phyloP scores from a whole-genome alignment of 2,797 vertebrate species.

The Salarias fasciatus region DNA sequence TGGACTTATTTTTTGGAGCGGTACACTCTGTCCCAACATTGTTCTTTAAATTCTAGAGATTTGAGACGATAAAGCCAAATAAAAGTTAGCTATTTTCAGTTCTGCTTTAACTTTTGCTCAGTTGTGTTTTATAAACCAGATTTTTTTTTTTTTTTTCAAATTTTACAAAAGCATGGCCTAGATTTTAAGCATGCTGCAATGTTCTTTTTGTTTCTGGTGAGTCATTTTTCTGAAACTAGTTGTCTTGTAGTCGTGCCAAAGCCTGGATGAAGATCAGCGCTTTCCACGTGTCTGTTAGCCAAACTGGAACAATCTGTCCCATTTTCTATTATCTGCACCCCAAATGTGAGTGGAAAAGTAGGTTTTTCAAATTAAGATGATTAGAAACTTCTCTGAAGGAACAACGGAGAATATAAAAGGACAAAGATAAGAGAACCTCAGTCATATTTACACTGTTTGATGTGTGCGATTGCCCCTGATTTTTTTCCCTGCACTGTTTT shows the following conservation, averaged over 20 bases:
- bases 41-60: no score
- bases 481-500: no score
- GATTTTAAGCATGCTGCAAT: neutral
- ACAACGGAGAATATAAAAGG: neutral
- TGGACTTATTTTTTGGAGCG: neutral
- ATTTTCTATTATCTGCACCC: slow-evolving; percentile 19
- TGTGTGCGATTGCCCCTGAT: slow-evolving; percentile 1
- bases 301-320: slow-evolving; percentile 10
- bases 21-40: neutral
- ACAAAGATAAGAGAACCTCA: neutral
- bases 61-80: no score
- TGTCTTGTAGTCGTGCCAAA: slow-evolving; percentile 6
- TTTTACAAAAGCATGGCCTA: neutral
- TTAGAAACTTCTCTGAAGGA: slow-evolving; percentile 6
- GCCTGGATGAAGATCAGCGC: slow-evolving; percentile 24
- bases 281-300: slow-evolving; percentile 10
- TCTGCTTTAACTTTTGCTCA: neutral
- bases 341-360: neutral
- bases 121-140: neutral
- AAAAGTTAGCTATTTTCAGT: no score
- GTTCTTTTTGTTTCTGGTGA: neutral
- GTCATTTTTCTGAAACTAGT: slow-evolving; percentile 9
- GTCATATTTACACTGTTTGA: slow-evolving; percentile 12
- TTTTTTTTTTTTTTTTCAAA: neutral
- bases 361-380: slow-evolving; percentile 5